Base-by-base conservation (phyloP, 2,113 vertebrate genomes). In the Haplochromis vanheusdeni region DNA sequence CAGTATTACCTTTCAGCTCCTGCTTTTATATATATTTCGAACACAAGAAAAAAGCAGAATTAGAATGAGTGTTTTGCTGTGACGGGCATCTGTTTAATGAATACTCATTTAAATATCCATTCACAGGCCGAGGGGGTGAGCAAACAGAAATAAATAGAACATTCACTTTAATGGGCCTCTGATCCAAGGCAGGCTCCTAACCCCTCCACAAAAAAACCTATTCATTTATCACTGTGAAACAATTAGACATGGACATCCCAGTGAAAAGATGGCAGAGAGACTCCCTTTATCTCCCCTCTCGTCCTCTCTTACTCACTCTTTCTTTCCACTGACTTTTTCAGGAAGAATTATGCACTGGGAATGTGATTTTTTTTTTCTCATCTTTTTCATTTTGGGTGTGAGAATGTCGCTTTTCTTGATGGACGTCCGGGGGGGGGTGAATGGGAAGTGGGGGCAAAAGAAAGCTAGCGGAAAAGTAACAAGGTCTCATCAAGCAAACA, bases 241-340 rank as follows among this genome's bases (percentile, higher is more conserved):
- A 95, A 96, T 96, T 96, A 96, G 96, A 95, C 93, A 96, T 94
- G 95, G 95, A 85, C 91, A 79, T 90, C 89, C 35, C 84, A 86
- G 86, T 87, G 94, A 94, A 96, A 96, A 90, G 94, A 94, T 82
- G 92, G 80, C 82, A 89, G 91, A 91, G 86, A 81, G 85, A 86
- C 87, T 90, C 87, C 87, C 82, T 91, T 89, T 91, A 91, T 89
- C 80, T 83, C 16, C 83, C 79, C 89, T 80, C 91, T 87, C 55
- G 85, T 91, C 84, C 83, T 85, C 81, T 87, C 68, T 82, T n/a
- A 55, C 90, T 40, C 51, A 9, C 62, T 83, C 90, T 89, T 86
- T 90, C 82, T 89, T 79, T 85, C 13, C 51, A 6, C 65, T 84
- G 54, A 83, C 90, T 92, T 93, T 94, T 92, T 92, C 86, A 93